Conservation (phyloP, 2,888 invertebrate genomes). For the Synergus itoensis region DNA sequence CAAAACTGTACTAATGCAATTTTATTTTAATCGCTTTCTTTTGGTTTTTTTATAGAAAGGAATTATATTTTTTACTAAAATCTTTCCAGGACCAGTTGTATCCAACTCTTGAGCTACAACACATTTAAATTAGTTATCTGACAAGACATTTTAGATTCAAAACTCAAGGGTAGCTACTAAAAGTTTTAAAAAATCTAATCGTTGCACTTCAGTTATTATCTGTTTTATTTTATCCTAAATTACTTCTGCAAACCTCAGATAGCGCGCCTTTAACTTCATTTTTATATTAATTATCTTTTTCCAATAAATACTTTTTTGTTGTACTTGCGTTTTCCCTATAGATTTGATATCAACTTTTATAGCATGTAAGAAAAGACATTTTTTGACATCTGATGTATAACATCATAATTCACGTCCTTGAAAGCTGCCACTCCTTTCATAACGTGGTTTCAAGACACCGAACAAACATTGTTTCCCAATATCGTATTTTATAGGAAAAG, state of each 20-base stretch:
- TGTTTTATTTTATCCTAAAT: slow-evolving; percentile 19
- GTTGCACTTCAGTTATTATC: neutral
- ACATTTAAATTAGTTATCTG: slow-evolving; percentile 37
- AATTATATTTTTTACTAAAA: slow-evolving; percentile 1
- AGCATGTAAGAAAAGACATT: neutral
- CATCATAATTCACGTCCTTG: slow-evolving; percentile 24
- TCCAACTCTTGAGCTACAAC: slow-evolving; percentile 35
- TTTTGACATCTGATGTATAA: slow-evolving; percentile 20
- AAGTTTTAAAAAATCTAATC: slow-evolving; percentile 30
- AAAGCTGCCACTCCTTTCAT: slow-evolving; percentile 28
- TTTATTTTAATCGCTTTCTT: neutral
- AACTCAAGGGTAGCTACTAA: slow-evolving; percentile 33
- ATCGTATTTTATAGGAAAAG: neutral
- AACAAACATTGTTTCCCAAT: slow-evolving; percentile 28
- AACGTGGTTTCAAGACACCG: slow-evolving; percentile 10
- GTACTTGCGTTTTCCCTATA: neutral
- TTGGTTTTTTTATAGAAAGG: neutral
- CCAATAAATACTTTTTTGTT: neutral
- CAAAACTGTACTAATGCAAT: neutral
- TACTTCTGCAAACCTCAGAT: neutral
- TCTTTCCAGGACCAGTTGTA: slow-evolving; percentile 19
- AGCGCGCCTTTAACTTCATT: neutral
- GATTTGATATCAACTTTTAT: neutral
- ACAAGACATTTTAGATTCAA: slow-evolving; percentile 14
- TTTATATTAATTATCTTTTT: neutral